A percentile compares a stretch with the other conserved stretches of the same genome.
phyloP scores from a whole-genome alignment of 2,113 vertebrate genomes.

The Takifugu bimaculatus region DNA sequence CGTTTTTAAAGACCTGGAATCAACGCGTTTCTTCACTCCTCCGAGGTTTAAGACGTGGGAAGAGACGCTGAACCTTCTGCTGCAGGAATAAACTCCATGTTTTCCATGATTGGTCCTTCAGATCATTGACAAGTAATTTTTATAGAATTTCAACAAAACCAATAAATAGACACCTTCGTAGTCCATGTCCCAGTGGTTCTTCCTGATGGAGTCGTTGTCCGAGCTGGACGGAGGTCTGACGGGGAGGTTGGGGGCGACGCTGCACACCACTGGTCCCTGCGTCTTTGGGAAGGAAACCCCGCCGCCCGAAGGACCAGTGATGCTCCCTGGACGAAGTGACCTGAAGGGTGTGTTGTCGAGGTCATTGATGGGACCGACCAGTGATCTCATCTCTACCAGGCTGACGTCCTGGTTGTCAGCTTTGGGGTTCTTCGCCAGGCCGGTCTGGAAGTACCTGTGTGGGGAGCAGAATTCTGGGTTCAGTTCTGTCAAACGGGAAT shows the following conservation, averaged over 20 bases:
- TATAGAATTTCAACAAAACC: background rate
- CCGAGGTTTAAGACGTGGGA: too few relatives aligned
- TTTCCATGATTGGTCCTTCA: too few relatives aligned
- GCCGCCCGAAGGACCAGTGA: slow-evolving; percentile 55
- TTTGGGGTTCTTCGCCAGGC: slow-evolving; percentile 78
- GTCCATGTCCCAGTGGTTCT: slow-evolving; percentile 88
- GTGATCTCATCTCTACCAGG: slow-evolving; percentile 81
- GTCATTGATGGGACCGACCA: slow-evolving; percentile 68
- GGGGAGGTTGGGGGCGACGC: slow-evolving; percentile 91
- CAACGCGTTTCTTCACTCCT: too few relatives aligned
- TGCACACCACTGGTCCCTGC: slow-evolving; percentile 86
- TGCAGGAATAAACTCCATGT: too few relatives aligned
- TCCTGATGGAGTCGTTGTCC: slow-evolving; percentile 84
- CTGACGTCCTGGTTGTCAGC: slow-evolving; percentile 69
- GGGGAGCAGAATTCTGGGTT: background rate
- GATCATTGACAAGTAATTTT: too few relatives aligned
- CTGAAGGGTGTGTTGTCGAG: slow-evolving; percentile 74
- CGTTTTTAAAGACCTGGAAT: background rate
- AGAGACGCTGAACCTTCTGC: too few relatives aligned
- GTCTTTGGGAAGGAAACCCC: slow-evolving; percentile 66
- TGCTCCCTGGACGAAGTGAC: slow-evolving; percentile 66
- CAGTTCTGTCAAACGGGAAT: too few relatives aligned
- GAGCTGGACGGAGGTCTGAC: slow-evolving; percentile 76
- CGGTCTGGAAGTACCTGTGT: slow-evolving; percentile 75
- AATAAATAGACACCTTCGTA: slow-evolving; percentile 78